Percentiles rank a stretch among this genome's conserved stretches.
Conservation (phyloP, 2,888 invertebrate species). For the Pollenia labialis region DNA sequence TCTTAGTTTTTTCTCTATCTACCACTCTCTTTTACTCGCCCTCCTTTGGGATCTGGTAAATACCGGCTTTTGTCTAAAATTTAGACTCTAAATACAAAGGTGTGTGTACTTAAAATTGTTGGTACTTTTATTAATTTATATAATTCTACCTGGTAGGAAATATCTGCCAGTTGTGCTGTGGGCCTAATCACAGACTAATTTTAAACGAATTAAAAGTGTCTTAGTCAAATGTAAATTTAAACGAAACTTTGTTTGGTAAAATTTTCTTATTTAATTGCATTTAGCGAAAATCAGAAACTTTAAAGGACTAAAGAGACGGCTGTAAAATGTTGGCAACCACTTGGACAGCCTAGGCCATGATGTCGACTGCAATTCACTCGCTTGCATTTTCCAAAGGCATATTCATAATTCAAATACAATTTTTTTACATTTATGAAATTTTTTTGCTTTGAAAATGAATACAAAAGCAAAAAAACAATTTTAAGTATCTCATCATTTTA, state of each 20-base stretch:
- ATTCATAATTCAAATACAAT: too few relatives aligned
- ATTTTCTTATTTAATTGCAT: constrained; percentile 26
- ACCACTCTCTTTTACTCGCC: constrained; percentile 4
- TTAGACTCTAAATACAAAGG: background rate
- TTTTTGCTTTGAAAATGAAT: too few relatives aligned
- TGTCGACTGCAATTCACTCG: too few relatives aligned
- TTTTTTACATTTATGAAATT: too few relatives aligned
- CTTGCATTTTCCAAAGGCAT: too few relatives aligned
- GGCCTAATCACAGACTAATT: constrained; percentile 15
- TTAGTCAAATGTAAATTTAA: too few relatives aligned
- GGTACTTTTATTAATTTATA: constrained; percentile 1
- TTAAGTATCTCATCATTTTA: too few relatives aligned
- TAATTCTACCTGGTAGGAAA: constrained; percentile 64
- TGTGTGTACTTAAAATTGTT: background rate
- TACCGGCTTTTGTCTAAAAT: constrained; percentile 62
- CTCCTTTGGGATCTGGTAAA: constrained; percentile 14
- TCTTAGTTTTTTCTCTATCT: constrained; percentile 5
- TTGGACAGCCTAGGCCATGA: too few relatives aligned
- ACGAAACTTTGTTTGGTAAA: background rate
- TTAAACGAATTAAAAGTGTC: background rate
- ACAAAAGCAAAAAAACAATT: too few relatives aligned
- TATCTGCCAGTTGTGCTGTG: constrained; percentile 34
- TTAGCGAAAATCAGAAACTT: constrained; percentile 31
- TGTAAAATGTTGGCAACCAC: too few relatives aligned
- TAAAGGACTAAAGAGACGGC: too few relatives aligned